Base-by-base conservation (phyloP, 23 tunicate genomes). In the Aplidium turbinatum region DNA sequence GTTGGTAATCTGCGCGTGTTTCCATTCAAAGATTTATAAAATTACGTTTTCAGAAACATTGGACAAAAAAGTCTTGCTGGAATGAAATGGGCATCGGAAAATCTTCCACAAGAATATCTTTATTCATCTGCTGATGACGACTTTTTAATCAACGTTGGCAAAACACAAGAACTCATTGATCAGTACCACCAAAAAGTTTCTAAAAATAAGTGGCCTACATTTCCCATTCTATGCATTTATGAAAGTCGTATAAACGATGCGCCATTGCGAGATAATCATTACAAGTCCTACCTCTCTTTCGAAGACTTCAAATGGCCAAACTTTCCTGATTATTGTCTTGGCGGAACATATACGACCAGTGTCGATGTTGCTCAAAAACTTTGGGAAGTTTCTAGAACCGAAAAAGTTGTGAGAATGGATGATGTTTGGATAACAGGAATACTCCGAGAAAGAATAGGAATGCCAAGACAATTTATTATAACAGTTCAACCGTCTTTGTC, bases 11-110 rank as follows among this genome's bases (percentile, higher is more conserved):
- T n/a, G n/a, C n/a, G n/a, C n/a, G n/a, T n/a, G n/a, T n/a, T n/a
- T n/a, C n/a, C n/a, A n/a, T n/a, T n/a, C n/a, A n/a, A n/a, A n/a
- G n/a, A n/a, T n/a, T n/a, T n/a, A n/a, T n/a, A n/a, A n/a, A n/a
- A n/a, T n/a, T n/a, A n/a, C n/a, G n/a, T n/a, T n/a, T 66, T 19
- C 13, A 66, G 73, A 39, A 3, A 35, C 31, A 35, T 70, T 7
- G 36, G 3, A 3, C 3, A 31, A 58, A 70, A 70, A 70, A 47
- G 36, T 4, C 29, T 70, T 16, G 76, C 58, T 30, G 76, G 76
- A 6, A 70, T 70, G 76, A 34, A 47, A 22, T 70, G 76, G 76
- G 76, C 76, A 5, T 47, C 76, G n/a, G 58, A 47, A 24, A 46
- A 70, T 28, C 35, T 70, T 2, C 18, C 33, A 5, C 19, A 70